These are phyloP conservation scores for Phthorimaea operculella DNA, from an alignment of 1,140 invertebrate species.

Conservation along the genomic window DNA sequence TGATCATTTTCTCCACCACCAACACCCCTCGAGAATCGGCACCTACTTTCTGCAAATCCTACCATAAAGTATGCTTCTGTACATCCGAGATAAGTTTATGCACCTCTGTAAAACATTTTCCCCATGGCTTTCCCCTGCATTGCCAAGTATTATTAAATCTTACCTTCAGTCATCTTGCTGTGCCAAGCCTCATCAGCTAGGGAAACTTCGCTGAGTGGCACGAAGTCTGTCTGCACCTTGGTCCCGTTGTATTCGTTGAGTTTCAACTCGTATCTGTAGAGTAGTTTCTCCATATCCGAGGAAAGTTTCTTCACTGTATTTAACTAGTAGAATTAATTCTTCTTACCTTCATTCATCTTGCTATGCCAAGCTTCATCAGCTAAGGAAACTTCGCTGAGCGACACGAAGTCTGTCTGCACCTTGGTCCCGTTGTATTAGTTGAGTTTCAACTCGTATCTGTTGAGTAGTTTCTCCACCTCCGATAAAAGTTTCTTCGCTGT, in stretches of 20 bases:
- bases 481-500: slow-evolving; percentile 53
- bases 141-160: too few relatives aligned
- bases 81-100: slow-evolving; percentile 52
- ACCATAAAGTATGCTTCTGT: too few relatives aligned
- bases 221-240: slow-evolving; percentile 60
- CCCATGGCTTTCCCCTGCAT: too few relatives aligned
- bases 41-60: too few relatives aligned
- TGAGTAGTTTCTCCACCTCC: slow-evolving; percentile 63
- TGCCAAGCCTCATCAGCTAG: slow-evolving; percentile 65
- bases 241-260: slow-evolving; percentile 68
- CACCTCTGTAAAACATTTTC: slow-evolving; percentile 10
- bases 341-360: slow-evolving; percentile 63
- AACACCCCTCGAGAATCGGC: too few relatives aligned
- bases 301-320: slow-evolving; percentile 57
- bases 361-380: slow-evolving; percentile 64
- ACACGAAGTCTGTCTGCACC: slow-evolving; percentile 59
- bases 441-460: slow-evolving; percentile 68
- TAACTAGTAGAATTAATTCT: too few relatives aligned
- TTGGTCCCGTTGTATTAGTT: slow-evolving; percentile 68
- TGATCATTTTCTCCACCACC: too few relatives aligned
- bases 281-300: slow-evolving; percentile 58
- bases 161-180: slow-evolving; percentile 65
- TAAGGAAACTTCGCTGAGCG: slow-evolving; percentile 58
- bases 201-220: slow-evolving; percentile 58
- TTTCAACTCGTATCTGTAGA: slow-evolving; percentile 68